Conservation (phyloP, 2,888 invertebrate species). For the Pherbina coryleti region DNA sequence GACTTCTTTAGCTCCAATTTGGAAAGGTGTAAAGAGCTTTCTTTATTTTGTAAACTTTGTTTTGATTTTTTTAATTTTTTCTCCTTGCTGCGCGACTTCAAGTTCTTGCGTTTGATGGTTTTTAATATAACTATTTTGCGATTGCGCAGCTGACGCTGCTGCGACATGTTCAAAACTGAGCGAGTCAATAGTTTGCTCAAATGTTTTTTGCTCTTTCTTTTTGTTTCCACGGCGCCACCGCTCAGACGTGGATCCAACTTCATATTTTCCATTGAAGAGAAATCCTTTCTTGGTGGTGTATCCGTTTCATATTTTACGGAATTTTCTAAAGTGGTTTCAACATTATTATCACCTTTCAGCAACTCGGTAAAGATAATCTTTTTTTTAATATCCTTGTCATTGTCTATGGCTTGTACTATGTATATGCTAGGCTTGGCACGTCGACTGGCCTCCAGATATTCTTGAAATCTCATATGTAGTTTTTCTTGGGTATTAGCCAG, state of each 20-base stretch:
- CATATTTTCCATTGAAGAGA: conserved; percentile 37
- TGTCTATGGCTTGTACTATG: conserved; percentile 59
- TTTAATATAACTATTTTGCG: conserved; percentile 58
- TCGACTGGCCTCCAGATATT: conserved; percentile 60
- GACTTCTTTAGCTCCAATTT: background rate
- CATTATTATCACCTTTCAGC: too few relatives aligned
- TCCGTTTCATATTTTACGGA: background rate
- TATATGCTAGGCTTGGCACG: conserved; percentile 63
- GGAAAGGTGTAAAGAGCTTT: too few relatives aligned
- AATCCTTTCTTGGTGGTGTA: background rate
- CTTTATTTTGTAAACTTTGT: background rate
- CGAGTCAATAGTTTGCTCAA: conserved; percentile 55
- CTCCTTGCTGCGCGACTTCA: background rate
- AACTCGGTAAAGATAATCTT: background rate
- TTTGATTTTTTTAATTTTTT: conserved; percentile 10
- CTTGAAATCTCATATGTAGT: conserved; percentile 51
- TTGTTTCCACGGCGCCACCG: background rate
- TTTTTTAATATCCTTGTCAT: conserved; percentile 26
- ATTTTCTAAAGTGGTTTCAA: background rate
- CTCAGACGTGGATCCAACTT: background rate
- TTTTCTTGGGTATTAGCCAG: conserved; percentile 26
- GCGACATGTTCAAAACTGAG: conserved; percentile 53
- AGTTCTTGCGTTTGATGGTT: conserved; percentile 43
- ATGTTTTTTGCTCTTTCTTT: conserved; percentile 29
- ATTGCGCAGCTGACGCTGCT: conserved; percentile 57